phyloP scores from a whole-genome alignment of 2,888 invertebrate genomes.

The Crematogaster levior region DNA sequence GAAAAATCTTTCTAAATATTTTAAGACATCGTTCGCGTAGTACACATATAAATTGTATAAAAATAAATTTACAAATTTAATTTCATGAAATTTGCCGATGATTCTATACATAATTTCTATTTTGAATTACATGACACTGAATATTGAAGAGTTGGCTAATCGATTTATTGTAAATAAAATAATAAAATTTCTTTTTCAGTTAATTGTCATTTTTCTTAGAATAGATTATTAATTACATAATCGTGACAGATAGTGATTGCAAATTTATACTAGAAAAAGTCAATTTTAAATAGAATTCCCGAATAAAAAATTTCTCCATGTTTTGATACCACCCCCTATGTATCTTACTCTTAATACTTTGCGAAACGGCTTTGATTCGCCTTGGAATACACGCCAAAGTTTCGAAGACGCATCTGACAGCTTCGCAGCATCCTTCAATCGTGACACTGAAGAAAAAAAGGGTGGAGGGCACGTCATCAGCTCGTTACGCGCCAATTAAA shows the following conservation, averaged over 20 bases:
- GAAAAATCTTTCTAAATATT: neutral
- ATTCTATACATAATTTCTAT: neutral
- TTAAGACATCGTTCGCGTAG: neutral
- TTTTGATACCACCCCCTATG: neutral
- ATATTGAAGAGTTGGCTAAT: neutral
- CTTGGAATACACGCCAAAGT: constrained; percentile 2
- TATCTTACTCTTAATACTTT: neutral
- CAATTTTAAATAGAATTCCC: neutral
- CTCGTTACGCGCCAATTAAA: constrained; percentile 82
- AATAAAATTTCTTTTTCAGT: neutral
- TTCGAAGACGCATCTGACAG: constrained; percentile 53
- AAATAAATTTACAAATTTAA: neutral
- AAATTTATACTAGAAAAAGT: neutral
- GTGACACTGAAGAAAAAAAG: constrained; percentile 17
- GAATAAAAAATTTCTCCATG: neutral
- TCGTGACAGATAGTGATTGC: no score
- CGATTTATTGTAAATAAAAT: neutral
- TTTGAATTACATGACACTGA: neutral
- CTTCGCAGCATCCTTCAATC: constrained; percentile 38
- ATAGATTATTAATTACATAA: neutral
- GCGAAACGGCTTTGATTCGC: neutral
- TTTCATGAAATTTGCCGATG: neutral
- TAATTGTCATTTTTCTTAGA: neutral
- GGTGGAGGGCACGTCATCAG: constrained; percentile 62
- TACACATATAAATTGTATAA: neutral